phyloP scores from a whole-genome alignment of 2,113 vertebrate species.

The Heptranchias perlo region DNA sequence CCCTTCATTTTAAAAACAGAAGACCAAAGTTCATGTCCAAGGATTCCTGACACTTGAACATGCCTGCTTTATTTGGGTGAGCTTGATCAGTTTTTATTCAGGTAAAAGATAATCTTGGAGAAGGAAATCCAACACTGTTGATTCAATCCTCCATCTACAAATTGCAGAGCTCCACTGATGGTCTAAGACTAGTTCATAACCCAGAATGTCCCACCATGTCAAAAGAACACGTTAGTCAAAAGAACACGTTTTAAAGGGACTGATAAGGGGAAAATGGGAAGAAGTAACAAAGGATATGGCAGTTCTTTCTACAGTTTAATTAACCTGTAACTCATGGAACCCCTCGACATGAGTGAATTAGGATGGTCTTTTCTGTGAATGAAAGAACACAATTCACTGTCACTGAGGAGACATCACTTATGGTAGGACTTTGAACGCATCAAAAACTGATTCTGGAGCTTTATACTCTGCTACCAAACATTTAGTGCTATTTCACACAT shows the following conservation, averaged over 20 bases:
- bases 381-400: background rate
- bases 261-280: background rate
- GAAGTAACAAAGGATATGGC: background rate
- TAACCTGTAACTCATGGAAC: background rate
- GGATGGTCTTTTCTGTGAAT: background rate
- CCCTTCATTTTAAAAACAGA: background rate
- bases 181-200: background rate
- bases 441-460: background rate
- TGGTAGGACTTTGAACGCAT: background rate
- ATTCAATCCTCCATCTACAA: background rate
- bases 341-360: background rate
- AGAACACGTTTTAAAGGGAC: too few species aligned
- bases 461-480: background rate
- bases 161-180: background rate
- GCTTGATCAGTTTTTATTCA: background rate
- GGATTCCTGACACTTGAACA: background rate
- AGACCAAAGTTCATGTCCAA: background rate
- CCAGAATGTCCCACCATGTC: background rate
- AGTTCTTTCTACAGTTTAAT: background rate
- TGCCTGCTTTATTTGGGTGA: background rate
- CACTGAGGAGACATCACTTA: background rate
- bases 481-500: background rate
- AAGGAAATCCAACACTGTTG: too few species aligned
- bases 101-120: background rate
- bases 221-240: background rate